These are phyloP conservation scores for Sebastes goodei DNA, from an alignment of 2,797 vertebrate genomes.

Conservation along the genomic window DNA sequence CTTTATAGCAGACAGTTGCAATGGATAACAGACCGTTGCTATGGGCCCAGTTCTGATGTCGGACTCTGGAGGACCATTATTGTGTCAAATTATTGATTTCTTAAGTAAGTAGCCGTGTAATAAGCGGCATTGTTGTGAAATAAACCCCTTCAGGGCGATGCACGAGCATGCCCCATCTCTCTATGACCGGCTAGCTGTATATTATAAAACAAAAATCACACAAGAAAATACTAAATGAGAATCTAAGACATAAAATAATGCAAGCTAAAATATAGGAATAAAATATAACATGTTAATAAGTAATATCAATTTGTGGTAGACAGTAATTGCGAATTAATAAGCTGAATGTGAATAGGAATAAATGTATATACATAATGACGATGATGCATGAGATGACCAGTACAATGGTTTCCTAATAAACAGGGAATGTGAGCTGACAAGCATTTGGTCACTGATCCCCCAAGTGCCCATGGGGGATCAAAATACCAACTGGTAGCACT, in stretches of 20 bases:
- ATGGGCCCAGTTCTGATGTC: no score
- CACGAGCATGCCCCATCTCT: no score
- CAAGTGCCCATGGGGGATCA: conserved; percentile 64
- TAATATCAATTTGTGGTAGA: fast-evolving
- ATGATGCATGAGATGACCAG: conserved; percentile 38
- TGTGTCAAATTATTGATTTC: no score
- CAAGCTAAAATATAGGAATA: not conserved
- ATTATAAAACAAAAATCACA: not conserved
- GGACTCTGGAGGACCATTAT: no score
- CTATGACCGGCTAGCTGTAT: no score
- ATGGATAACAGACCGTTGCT: no score
- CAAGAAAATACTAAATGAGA: not conserved
- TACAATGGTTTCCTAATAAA: conserved; percentile 26
- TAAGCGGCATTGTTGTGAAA: no score
- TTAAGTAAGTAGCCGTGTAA: no score
- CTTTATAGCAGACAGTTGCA: no score
- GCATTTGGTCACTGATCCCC: conserved; percentile 77
- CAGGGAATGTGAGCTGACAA: conserved; percentile 32
- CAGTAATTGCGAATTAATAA: not conserved
- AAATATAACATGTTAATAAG: not conserved
- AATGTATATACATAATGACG: not conserved
- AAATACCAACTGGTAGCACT: conserved; percentile 70
- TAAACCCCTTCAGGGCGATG: no score
- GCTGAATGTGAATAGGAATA: not conserved
- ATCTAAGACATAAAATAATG: not conserved